Evolutionary conservation across 2,113 vertebrate species (phyloP).

Genomic region (Bombycilla garrulus): DNA sequence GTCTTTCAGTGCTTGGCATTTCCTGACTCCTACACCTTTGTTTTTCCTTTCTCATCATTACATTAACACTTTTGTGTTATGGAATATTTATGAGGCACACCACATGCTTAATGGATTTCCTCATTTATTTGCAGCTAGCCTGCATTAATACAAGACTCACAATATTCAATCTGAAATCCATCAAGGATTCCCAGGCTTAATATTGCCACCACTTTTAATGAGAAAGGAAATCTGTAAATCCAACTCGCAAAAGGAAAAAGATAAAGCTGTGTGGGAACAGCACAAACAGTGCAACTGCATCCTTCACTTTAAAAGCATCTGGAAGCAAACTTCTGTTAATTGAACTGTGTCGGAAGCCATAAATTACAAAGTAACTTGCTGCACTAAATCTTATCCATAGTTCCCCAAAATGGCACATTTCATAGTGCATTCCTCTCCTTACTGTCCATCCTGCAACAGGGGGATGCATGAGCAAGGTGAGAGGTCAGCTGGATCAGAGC

Average conservation of each 20-base stretch:
- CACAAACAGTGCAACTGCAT: not conserved
- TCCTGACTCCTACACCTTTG: not conserved
- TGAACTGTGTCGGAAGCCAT: not conserved
- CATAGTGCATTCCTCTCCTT: not conserved
- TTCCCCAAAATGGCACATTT: not conserved
- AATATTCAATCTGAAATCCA: conserved; percentile 30
- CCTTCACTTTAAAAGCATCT: not conserved
- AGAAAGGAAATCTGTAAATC: conserved; percentile 36
- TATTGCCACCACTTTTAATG: not conserved
- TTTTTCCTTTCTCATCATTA: not conserved
- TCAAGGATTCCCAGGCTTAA: conserved; percentile 8
- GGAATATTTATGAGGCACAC: conserved; percentile 49
- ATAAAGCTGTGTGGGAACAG: not conserved
- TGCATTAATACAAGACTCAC: conserved; percentile 10
- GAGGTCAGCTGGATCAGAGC: not conserved
- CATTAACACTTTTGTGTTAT: conserved; percentile 7
- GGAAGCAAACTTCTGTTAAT: not conserved
- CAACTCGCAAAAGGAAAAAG: not conserved
- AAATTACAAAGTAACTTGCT: not conserved
- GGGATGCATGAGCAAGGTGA: not conserved
- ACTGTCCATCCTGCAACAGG: fast-evolving
- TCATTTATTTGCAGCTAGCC: conserved; percentile 9
- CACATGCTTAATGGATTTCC: conserved; percentile 40
- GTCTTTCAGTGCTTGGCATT: not conserved
- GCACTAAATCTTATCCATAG: not conserved